phyloP scores from a whole-genome alignment of 2,797 vertebrate species.

The Monodelphis domestica region DNA sequence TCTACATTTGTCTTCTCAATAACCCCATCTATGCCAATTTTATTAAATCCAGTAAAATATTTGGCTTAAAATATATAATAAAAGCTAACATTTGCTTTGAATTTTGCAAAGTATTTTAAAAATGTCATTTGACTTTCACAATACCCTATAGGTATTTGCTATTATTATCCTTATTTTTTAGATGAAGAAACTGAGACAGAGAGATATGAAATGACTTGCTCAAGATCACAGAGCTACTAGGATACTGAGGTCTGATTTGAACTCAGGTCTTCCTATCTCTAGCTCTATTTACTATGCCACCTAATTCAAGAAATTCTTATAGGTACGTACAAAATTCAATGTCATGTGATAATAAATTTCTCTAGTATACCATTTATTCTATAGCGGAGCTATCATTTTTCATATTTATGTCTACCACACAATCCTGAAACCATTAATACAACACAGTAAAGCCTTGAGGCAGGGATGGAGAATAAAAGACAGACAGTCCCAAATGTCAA shows the following conservation, averaged over 20 bases:
- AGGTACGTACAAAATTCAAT: not conserved
- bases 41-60: not conserved
- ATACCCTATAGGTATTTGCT: not conserved
- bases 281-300: not conserved
- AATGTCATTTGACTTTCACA: not conserved
- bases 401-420: not conserved
- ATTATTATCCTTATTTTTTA: not conserved
- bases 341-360: not conserved
- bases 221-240: too few species aligned
- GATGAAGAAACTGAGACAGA: not conserved
- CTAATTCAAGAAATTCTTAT: not conserved
- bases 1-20: not conserved
- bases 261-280: too few species aligned
- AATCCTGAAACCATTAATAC: not conserved
- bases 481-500: not conserved
- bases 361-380: not conserved
- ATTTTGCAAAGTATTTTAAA: not conserved
- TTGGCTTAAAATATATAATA: not conserved
- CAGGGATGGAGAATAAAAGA: not conserved
- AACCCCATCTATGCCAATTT: not conserved
- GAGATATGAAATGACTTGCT: too few species aligned
- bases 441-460: not conserved
- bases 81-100: not conserved
- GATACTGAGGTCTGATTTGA: too few species aligned
- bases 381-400: not conserved